Base-by-base conservation (phyloP, 2,797 vertebrate genomes). In the Menidia menidia region DNA sequence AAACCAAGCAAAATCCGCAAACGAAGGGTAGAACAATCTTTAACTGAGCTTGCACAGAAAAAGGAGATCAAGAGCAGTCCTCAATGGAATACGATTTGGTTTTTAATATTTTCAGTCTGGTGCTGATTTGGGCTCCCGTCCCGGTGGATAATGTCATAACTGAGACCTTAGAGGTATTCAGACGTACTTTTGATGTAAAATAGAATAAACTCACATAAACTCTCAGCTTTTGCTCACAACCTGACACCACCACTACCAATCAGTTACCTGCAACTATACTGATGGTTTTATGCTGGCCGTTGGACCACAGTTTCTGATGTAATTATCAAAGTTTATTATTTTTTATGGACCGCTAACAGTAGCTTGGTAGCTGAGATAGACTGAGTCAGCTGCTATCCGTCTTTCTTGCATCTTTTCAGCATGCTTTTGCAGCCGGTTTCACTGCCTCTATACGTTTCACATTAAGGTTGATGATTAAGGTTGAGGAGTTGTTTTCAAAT, bases 91-190 rank as follows among this genome's bases (percentile, higher is more conserved):
- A 50, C 47, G 11, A 50, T 50, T 50, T 11, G 25, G 18, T 4
- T 18, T 50, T 50, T 25, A 18, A 50, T 50, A 4, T 31, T 57
- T 64, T 30, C 51, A 30, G 25, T 60, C 11, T 45, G 13, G 41
- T 44, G 42, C 44, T 25, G 58, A 47, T 31, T 16, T 50, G 75
- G 73, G 70, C 55, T 57, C 25, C 25, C 3, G 10, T 45, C 68
- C 75, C 32, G 45, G 7, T 33, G 39, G 18, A 39, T 48, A 18
- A 78, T 66, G 60, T 61, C 69, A 59, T 13, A 68, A 59, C 35
- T 19, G 6, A 39, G 54, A 19, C 35, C 71, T 43, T 71, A 33
- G 53, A 77, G 15, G 39, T 59, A 45, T 45, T 65, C 45, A 35
- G 42, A 66, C 62, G 65, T 60, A 51, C 60, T 43, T 75, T 12